These are phyloP conservation scores for Zootermopsis nevadensis DNA, from an alignment of 2,888 invertebrate genomes.

Conservation along the genomic window DNA sequence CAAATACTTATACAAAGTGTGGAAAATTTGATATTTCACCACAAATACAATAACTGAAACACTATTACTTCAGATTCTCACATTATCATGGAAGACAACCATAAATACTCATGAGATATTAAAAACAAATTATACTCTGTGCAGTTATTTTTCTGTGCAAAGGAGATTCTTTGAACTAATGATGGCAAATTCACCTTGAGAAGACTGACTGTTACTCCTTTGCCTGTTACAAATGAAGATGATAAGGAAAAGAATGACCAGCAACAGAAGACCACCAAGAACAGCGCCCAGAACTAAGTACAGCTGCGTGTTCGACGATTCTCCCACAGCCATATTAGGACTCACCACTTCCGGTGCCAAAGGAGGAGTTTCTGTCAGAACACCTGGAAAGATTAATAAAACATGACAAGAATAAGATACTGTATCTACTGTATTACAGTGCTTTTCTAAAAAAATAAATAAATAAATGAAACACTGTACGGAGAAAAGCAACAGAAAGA, in stretches of 20 bases:
- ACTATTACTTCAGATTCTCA: too few species aligned
- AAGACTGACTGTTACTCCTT: slow-evolving; percentile 55
- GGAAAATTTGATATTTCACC: too few species aligned
- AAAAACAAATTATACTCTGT: too few species aligned
- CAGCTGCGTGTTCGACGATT: slow-evolving; percentile 59
- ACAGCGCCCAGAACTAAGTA: slow-evolving; percentile 71
- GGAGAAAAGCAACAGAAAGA: too few species aligned
- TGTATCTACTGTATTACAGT: background rate
- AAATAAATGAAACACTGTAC: too few species aligned
- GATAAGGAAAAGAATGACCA: slow-evolving; percentile 61
- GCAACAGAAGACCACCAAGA: slow-evolving; percentile 65
- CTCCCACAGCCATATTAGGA: slow-evolving; percentile 17
- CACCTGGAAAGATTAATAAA: slow-evolving; percentile 42
- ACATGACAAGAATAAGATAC: background rate
- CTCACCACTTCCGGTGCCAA: slow-evolving; percentile 35
- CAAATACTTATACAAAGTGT: too few species aligned
- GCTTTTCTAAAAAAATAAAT: background rate
- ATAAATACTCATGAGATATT: too few species aligned
- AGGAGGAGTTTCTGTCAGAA: slow-evolving; percentile 50
- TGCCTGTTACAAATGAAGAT: slow-evolving; percentile 61
- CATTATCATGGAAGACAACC: too few species aligned
- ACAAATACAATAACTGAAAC: too few species aligned
- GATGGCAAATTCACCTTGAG: background rate
- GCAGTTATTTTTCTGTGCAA: too few species aligned
- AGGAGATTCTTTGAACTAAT: too few species aligned